A percentile compares a stretch with the other conserved stretches of the same genome.
Conservation (phyloP, 1,140 invertebrate species). For the Drosophila orena region DNA sequence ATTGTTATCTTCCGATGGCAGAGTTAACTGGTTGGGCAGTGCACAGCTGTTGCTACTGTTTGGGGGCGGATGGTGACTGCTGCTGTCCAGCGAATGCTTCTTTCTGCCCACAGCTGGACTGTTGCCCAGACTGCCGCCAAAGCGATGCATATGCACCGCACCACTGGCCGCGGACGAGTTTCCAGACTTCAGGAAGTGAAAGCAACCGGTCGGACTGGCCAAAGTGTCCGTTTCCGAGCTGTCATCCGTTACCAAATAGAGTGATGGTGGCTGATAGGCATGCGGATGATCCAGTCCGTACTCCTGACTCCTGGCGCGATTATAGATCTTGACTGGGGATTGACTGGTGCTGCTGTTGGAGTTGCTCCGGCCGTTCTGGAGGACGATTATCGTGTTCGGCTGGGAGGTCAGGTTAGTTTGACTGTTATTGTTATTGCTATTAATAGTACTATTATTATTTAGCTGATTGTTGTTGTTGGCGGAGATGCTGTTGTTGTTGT, state of each 20-base stretch:
- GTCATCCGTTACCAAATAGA: constrained; percentile 46
- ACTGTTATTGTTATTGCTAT: constrained; percentile 48
- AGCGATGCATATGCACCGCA: constrained; percentile 33
- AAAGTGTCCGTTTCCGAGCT: constrained; percentile 62
- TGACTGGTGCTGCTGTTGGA: constrained; percentile 24
- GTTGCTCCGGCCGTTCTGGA: constrained; percentile 26
- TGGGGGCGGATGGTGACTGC: constrained; percentile 21
- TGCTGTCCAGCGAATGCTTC: constrained; percentile 77
- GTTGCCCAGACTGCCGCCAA: constrained; percentile 75
- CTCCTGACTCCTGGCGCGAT: constrained; percentile 69
- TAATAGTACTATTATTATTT: constrained; percentile 29
- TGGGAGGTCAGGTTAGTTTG: constrained; percentile 45
- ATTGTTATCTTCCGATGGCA: constrained; percentile 61
- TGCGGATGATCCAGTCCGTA: constrained; percentile 53
- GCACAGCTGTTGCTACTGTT: neutral
- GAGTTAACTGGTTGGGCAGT: constrained; percentile 6
- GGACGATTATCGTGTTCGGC: constrained; percentile 37
- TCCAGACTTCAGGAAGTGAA: constrained; percentile 57
- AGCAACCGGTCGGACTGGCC: constrained; percentile 69
- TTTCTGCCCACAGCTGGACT: constrained; percentile 77
- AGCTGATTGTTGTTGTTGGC: constrained; percentile 34
- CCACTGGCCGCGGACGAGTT: constrained; percentile 5
- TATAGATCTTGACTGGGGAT: constrained; percentile 27
- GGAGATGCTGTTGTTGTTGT: constrained; percentile 31
- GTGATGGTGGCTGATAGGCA: constrained; percentile 10